phyloP scores from a whole-genome alignment of 2,113 vertebrate species.

The Terrapene triunguis region DNA sequence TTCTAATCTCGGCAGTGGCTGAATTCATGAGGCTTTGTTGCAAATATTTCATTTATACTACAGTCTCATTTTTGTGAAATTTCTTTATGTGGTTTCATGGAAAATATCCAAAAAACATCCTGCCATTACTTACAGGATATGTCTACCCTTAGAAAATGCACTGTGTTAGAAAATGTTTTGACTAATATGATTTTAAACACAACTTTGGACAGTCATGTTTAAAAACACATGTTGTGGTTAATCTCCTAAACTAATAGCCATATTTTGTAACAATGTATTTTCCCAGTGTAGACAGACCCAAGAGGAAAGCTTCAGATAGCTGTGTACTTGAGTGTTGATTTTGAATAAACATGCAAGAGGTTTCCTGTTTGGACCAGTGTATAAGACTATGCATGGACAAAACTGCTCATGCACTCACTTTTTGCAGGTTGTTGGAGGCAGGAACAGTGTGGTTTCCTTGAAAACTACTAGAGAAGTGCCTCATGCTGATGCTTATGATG shows the following conservation, averaged over 20 bases:
- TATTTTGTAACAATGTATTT: not conserved
- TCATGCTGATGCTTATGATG: not conserved
- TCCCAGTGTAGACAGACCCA: too few relatives aligned
- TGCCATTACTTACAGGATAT: not conserved
- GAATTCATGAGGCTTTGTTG: not conserved
- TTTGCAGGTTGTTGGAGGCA: not conserved
- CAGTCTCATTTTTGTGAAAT: not conserved
- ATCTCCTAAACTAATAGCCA: not conserved
- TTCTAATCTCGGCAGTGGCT: not conserved
- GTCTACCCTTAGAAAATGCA: not conserved
- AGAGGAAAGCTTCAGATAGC: too few relatives aligned
- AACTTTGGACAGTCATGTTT: not conserved
- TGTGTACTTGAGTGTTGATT: not conserved
- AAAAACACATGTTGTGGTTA: not conserved
- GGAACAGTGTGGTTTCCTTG: not conserved
- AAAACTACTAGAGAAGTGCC: not conserved
- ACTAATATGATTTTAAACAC: not conserved
- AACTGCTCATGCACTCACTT: not conserved
- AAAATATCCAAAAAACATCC: not conserved
- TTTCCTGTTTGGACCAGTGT: not conserved
- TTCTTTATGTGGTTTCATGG: not conserved
- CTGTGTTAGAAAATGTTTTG: not conserved
- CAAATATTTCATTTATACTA: not conserved
- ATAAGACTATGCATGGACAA: not conserved
- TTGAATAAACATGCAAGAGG: not conserved